Conservation (phyloP, 2,888 invertebrate species). For the Coenonympha glycerion region DNA sequence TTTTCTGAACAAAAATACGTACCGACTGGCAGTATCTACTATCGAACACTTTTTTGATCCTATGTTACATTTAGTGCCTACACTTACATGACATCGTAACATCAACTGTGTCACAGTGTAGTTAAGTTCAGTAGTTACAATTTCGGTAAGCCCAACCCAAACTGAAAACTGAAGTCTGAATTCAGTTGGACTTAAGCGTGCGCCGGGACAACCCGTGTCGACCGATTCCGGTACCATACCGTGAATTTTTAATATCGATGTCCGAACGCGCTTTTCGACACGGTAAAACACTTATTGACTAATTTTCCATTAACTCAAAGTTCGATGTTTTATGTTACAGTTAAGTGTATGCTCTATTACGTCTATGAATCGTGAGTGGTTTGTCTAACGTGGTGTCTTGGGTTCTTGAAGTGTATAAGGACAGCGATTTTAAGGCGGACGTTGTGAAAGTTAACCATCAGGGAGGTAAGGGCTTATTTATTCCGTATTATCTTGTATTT, state of each 20-base stretch:
- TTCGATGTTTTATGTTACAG: constrained; percentile 24
- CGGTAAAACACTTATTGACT: constrained; percentile 21
- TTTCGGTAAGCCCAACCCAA: constrained; percentile 29
- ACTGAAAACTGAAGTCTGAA: constrained; percentile 6
- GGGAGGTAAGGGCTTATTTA: constrained; percentile 15
- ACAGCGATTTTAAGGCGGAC: constrained; percentile 46
- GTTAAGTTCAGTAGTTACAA: constrained; percentile 23
- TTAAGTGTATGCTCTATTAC: constrained; percentile 27
- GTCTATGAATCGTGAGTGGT: constrained; percentile 35
- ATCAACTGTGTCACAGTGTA: background rate
- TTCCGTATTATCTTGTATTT: background rate
- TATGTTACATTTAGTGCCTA: background rate
- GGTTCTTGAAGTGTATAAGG: constrained; percentile 62
- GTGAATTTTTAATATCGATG: constrained; percentile 64
- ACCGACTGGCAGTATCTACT: too few species aligned
- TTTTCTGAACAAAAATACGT: too few species aligned
- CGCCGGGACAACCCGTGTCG: constrained; percentile 24
- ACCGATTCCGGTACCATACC: constrained; percentile 32
- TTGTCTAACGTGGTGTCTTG: constrained; percentile 37
- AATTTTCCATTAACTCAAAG: constrained; percentile 11
- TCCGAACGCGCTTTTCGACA: constrained; percentile 35
- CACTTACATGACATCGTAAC: background rate
- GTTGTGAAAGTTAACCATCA: constrained; percentile 49
- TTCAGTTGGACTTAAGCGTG: constrained; percentile 29
- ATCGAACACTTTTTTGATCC: background rate